phyloP scores from a whole-genome alignment of 2,797 vertebrate genomes.

The Hapalemur alaotrensis region DNA sequence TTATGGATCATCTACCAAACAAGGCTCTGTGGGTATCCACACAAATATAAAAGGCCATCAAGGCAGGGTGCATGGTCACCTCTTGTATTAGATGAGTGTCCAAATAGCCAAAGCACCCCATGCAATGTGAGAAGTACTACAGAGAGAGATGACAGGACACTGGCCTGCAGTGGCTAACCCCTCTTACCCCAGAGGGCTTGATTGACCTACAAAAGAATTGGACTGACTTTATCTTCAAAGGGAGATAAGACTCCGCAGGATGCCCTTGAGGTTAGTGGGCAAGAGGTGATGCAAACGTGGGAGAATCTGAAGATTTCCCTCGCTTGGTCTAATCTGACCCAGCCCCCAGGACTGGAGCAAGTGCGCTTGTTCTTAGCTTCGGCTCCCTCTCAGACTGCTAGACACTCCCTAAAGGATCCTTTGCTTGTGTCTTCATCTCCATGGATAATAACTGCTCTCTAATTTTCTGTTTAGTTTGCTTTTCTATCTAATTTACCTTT shows the following conservation, averaged over 20 bases:
- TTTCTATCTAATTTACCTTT: background rate
- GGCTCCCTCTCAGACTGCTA: background rate
- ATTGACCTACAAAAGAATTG: background rate
- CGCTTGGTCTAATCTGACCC: background rate
- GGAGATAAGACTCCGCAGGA: background rate
- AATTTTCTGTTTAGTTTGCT: background rate
- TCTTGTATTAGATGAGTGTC: background rate
- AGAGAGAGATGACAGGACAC: background rate
- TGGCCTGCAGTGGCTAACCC: background rate
- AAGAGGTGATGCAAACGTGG: background rate
- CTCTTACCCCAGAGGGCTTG: background rate
- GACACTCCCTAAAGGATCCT: background rate
- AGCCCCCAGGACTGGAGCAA: fast-evolving
- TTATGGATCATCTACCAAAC: background rate
- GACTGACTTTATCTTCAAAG: background rate
- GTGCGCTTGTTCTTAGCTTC: background rate
- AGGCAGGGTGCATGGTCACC: background rate
- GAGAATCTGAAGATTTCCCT: background rate
- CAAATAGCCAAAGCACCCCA: background rate
- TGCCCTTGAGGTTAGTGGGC: background rate
- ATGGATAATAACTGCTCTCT: background rate
- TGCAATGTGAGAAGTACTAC: background rate
- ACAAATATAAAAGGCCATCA: background rate
- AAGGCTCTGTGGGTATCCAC: background rate
- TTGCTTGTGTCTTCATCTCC: background rate